Conservation (phyloP, 2,797 vertebrate species). For the Ctenopoma multispine region DNA sequence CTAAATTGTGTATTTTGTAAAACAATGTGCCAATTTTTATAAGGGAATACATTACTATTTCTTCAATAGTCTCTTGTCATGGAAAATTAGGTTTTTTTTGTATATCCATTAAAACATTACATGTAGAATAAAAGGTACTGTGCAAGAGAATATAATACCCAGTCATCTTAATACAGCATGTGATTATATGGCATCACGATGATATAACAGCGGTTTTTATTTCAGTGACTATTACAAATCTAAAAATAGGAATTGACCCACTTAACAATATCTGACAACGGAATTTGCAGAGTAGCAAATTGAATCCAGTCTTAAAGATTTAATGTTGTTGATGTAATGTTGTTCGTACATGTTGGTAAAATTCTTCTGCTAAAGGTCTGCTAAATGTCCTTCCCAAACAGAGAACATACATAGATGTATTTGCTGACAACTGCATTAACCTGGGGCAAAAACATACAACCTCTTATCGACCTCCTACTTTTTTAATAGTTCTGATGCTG, state of each 20-base stretch:
- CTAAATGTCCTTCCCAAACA: not conserved
- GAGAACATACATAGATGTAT: not conserved
- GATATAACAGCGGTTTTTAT: not conserved
- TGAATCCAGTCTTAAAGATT: not conserved
- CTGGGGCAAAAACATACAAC: not conserved
- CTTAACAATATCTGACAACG: too few species aligned
- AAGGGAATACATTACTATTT: too few species aligned
- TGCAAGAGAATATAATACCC: not conserved
- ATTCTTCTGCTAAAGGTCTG: too few species aligned
- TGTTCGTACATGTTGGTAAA: not conserved
- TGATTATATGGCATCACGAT: conserved; percentile 5
- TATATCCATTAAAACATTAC: not conserved
- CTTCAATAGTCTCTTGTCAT: too few species aligned
- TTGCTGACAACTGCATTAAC: not conserved
- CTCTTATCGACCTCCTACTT: not conserved
- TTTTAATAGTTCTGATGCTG: conserved; percentile 4
- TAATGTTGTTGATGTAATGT: not conserved
- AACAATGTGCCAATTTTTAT: too few species aligned
- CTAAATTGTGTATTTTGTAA: too few species aligned
- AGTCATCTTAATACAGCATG: not conserved
- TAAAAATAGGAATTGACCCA: not conserved
- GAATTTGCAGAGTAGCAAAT: not conserved
- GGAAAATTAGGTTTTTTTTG: not conserved
- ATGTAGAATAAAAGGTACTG: not conserved
- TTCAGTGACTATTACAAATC: conserved; percentile 1